Evolutionary conservation across 2,113 vertebrate species (phyloP), one percentile per base, ranked within the genome.

Genomic region (Neolamprologus falcicula): DNA sequence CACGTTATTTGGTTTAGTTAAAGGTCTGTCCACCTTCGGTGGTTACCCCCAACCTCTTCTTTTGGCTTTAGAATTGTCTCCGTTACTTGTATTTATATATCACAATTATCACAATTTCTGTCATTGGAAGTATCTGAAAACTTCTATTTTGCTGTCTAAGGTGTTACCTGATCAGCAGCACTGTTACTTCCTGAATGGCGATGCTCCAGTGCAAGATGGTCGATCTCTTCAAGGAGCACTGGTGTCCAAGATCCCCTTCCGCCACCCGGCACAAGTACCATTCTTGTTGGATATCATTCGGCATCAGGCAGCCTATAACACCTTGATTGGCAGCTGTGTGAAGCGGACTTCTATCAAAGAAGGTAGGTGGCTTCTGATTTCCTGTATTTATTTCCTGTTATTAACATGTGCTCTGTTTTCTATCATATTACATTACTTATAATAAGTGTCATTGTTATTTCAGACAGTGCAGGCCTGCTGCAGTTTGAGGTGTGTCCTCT

Each of bases 401-500:
- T 42, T 33, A 81, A 7, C 17, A 26, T 9, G 19, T 45, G 3
- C 9, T 17, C 4, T 28, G 2, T 47, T 87, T 45, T 45, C 4
- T 81, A 5, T n/a, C 80, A 6, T 89, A 5, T 71, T 54, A 7
- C 40, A 47, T 81, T 54, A 33, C 4, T 35, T 82, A 28, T 85
- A 7, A n/a, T 2, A 1, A 84, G 3, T 81, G 16, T 42, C 47
- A 5, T 68, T 90, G 8, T 84, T 80, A 12, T 24, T n/a, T 83
- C 95, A 99, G 99, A 99, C 95, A 97, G 96, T 78, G 97, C 98
- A 7, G 98, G 98, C 21, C 97, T 99, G 76, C 96, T 99, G 88
- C 99, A 99, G 93, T 99, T 99, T 96, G 98, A 99, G 95, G 98
- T 99, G 4, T 99, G 98, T 89, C 99, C 99, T 33, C 97, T 99